Evolutionary conservation across 30 jellyfish, hydroid and myxozoan genomes (phyloP).

Genomic region (Catostylus mosaicus): DNA sequence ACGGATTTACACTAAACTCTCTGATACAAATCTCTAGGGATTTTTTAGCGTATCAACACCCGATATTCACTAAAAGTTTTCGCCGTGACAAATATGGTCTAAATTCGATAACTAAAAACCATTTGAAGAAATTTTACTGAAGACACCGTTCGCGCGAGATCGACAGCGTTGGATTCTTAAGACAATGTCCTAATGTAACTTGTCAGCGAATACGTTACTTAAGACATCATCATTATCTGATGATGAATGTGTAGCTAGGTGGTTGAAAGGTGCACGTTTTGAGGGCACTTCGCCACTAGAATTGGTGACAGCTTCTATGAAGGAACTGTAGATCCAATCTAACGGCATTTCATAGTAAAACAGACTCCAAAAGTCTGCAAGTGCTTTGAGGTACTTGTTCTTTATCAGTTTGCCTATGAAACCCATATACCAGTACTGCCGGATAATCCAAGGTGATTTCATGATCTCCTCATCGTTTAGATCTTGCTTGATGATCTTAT

Average conservation of each 20-base stretch:
- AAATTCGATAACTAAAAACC: too few species aligned
- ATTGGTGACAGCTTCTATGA: constrained; percentile 75
- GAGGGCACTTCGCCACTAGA: constrained; percentile 31
- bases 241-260: constrained; percentile 87
- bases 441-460: constrained; percentile 78
- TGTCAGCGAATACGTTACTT: background rate
- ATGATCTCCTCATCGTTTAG: constrained; percentile 59
- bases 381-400: constrained; percentile 52
- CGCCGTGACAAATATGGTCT: too few species aligned
- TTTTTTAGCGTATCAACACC: too few species aligned
- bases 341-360: constrained; percentile 94
- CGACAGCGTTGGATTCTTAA: too few species aligned
- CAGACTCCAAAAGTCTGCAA: constrained; percentile 76
- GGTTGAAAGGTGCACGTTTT: constrained; percentile 80
- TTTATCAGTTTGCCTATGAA: constrained; percentile 91
- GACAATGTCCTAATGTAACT: background rate
- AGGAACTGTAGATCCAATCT: constrained; percentile 89
- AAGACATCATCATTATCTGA: background rate
- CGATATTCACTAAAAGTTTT: too few species aligned
- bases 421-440: constrained; percentile 92
- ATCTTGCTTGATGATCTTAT: too few species aligned
- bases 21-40: too few species aligned
- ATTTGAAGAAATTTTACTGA: too few species aligned
- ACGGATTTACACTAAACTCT: too few species aligned
- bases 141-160: too few species aligned